Percentiles rank a stretch among this genome's conserved stretches.
These are phyloP conservation scores for Lepidochrysops patricia DNA, from an alignment of 2,888 invertebrate genomes.

Conservation along the genomic window DNA sequence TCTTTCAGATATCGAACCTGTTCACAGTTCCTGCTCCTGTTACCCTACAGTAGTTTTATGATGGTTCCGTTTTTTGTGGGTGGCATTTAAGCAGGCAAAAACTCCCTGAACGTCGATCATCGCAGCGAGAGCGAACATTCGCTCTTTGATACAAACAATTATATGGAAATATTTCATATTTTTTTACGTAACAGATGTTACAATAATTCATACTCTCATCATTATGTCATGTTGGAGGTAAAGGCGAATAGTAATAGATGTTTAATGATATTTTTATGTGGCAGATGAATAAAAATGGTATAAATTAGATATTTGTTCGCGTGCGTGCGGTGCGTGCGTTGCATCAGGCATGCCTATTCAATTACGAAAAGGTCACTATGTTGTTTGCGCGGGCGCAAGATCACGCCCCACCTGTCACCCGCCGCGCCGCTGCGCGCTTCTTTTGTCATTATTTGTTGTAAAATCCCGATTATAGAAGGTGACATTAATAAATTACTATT, in stretches of 20 bases:
- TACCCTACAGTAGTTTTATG: no score
- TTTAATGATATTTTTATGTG: conserved; percentile 18
- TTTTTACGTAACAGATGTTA: neutral
- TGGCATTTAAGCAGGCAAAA: neutral
- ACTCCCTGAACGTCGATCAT: neutral
- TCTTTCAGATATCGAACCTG: no score
- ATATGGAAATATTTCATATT: neutral
- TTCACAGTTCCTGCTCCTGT: no score
- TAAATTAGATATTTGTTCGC: conserved; percentile 34
- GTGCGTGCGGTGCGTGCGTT: conserved; percentile 62
- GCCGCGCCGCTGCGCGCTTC: conserved; percentile 20
- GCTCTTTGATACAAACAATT: neutral
- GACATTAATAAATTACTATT: neutral
- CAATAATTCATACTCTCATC: neutral
- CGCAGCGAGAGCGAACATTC: neutral
- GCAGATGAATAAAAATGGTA: conserved; percentile 23
- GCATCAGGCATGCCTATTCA: conserved; percentile 61
- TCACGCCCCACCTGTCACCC: conserved; percentile 61
- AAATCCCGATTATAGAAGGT: neutral
- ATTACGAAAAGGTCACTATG: conserved; percentile 69
- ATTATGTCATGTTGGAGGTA: conserved; percentile 1
- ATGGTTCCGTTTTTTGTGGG: neutral
- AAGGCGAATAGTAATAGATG: conserved; percentile 1
- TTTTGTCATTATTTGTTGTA: conserved; percentile 15
- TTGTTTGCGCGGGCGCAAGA: conserved; percentile 50